phyloP scores from a whole-genome alignment of 2,113 vertebrate genomes.

The Miniopterus natalensis region DNA sequence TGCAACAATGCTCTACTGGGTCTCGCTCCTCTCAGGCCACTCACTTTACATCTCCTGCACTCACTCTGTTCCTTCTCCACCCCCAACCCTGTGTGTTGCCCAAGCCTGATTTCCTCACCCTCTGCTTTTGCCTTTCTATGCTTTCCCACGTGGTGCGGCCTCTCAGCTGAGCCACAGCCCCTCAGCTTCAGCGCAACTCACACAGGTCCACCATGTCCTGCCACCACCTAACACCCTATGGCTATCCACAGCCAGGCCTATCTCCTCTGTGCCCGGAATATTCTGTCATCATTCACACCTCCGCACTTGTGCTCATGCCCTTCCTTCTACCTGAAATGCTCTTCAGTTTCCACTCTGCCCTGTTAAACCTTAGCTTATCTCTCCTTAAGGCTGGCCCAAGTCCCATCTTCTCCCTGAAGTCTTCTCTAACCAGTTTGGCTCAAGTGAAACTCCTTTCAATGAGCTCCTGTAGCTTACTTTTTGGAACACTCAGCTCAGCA shows the following conservation, averaged over 20 bases:
- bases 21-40: not conserved
- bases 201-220: not conserved
- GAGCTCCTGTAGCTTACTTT: not conserved
- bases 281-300: not conserved
- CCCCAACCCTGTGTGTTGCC: not conserved
- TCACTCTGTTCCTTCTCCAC: not conserved
- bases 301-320: not conserved
- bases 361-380: not conserved
- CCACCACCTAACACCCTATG: not conserved
- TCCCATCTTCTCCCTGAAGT: conserved; percentile 42
- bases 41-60: not conserved
- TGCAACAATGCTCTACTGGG: not conserved
- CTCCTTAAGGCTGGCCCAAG: conserved; percentile 46
- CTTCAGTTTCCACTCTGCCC: not conserved
- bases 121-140: not conserved
- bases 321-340: not conserved
- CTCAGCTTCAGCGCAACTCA: not conserved
- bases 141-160: not conserved
- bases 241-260: not conserved
- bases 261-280: not conserved
- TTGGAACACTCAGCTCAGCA: not conserved
- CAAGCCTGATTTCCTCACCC: not conserved
- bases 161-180: not conserved
- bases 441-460: not conserved
- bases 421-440: conserved; percentile 30